Conservation (phyloP, 2,888 invertebrate genomes). For the Scrobipalpa costella region DNA sequence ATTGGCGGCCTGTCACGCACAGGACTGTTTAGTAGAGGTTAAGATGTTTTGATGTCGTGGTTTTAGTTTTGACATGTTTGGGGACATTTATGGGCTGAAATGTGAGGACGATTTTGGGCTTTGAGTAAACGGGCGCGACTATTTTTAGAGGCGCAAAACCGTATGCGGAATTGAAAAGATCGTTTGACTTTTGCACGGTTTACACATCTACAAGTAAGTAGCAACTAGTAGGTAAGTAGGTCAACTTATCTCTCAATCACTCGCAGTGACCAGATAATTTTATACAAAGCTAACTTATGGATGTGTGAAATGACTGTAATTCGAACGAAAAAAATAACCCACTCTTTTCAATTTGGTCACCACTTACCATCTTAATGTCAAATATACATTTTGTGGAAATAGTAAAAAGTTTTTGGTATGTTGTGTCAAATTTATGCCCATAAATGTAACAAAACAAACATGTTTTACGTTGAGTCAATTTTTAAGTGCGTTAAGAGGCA, state of each 20-base stretch:
- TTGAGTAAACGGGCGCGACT: neutral
- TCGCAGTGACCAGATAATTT: no score
- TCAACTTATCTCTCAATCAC: no score
- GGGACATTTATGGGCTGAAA: neutral
- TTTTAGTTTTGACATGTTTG: constrained; percentile 11
- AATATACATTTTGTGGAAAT: no score
- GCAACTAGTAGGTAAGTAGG: no score
- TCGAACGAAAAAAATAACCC: no score
- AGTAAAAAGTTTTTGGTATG: neutral
- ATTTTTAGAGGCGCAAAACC: neutral
- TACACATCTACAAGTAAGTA: no score
- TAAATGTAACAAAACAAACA: neutral
- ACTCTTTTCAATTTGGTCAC: no score
- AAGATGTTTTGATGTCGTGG: constrained; percentile 29
- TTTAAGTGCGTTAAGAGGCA: neutral
- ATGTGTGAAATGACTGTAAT: no score
- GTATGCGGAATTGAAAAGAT: no score
- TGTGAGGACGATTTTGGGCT: neutral
- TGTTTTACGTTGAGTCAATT: constrained; percentile 4
- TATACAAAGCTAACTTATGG: no score
- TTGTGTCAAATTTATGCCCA: neutral
- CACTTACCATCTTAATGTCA: no score
- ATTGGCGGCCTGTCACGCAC: constrained; percentile 73
- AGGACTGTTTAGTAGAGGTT: constrained; percentile 55
- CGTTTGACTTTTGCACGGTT: no score